Evolutionary conservation across 2,113 vertebrate species (phyloP), one percentile per base, ranked within the genome.

Genomic region (Conger conger): DNA sequence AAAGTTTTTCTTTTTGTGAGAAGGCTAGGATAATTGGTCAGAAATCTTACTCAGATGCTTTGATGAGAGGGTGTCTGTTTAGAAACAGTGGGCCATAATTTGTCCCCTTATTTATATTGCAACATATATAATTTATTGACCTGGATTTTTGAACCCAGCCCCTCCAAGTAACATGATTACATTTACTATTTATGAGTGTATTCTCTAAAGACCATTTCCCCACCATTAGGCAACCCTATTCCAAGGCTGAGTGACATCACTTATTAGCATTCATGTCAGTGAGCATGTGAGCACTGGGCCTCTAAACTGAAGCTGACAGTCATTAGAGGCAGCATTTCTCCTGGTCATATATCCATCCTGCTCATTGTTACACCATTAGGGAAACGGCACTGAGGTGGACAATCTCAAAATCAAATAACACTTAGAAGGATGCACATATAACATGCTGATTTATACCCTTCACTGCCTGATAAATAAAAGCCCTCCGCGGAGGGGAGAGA

Each of bases 121-220:
- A 57, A 60, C 83, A 84, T 84, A 63, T 76, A 84, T 84, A 84
- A 84, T 84, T 84, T 84, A 84, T 79, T 84, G 83, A 84, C 76
- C 83, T 76, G 78, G 77, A 84, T 84, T 84, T 84, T 84, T 79
- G 35, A 79, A 84, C 50, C 13, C 76, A 84, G 57, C 76, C 77
- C 83, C 83, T 63, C 35, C 68, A 79, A 84, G 83, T 84, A n/a
- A 50, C 42, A 84, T 79, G 76, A 79, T 35, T 78, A 50, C 37
- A 79, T 79, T 84, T 84, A 78, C 83, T 84, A 84, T 84, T 84
- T 84, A 53, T 79, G 78, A 83, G 30, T n/a, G 37, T 79, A 20
- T 50, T 79, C 54, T 79, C 83, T 84, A 45, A 30, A 18, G 57
- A 76, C 30, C 50, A 68, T 84, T 84, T 84, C 53, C 83, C 73